A percentile compares a stretch with the other conserved stretches of the same genome.
These are phyloP conservation scores for Himalopsyche japonica DNA, from an alignment of 2,888 invertebrate species.

Conservation along the genomic window DNA sequence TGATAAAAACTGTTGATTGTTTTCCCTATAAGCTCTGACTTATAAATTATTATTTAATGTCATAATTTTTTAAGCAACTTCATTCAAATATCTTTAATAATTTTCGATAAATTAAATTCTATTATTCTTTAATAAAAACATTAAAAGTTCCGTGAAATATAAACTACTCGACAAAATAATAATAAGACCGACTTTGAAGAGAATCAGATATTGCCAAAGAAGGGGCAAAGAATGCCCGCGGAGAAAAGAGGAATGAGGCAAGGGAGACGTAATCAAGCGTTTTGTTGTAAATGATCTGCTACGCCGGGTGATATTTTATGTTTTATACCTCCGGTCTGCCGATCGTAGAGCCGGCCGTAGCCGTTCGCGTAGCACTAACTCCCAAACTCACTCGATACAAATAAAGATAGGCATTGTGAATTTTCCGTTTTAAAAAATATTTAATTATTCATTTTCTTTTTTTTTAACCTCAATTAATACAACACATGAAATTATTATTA, in stretches of 20 bases:
- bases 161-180: not conserved
- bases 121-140: too few species aligned
- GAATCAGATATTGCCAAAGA: not conserved
- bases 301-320: slow-evolving; percentile 41
- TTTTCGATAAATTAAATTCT: too few species aligned
- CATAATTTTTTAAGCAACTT: too few species aligned
- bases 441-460: too few species aligned
- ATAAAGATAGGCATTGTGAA: too few species aligned
- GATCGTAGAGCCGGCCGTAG: slow-evolving; percentile 3
- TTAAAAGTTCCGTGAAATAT: not conserved
- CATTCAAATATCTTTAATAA: too few species aligned
- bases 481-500: too few species aligned
- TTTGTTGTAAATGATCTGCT: slow-evolving; percentile 42
- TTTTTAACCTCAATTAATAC: too few species aligned
- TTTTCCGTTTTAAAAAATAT: too few species aligned
- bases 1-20: too few species aligned
- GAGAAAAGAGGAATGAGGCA: slow-evolving; percentile 1
- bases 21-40: too few species aligned
- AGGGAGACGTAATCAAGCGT: slow-evolving; percentile 40
- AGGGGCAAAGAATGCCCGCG: not conserved
- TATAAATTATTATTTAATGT: too few species aligned
- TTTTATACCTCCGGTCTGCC: slow-evolving; percentile 40
- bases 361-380: not conserved
- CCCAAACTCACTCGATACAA: not conserved
- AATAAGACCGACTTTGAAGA: not conserved